These are phyloP conservation scores for Pseudorectes ferrugineus DNA, from an alignment of 2,113 vertebrate genomes.

Conservation along the genomic window DNA sequence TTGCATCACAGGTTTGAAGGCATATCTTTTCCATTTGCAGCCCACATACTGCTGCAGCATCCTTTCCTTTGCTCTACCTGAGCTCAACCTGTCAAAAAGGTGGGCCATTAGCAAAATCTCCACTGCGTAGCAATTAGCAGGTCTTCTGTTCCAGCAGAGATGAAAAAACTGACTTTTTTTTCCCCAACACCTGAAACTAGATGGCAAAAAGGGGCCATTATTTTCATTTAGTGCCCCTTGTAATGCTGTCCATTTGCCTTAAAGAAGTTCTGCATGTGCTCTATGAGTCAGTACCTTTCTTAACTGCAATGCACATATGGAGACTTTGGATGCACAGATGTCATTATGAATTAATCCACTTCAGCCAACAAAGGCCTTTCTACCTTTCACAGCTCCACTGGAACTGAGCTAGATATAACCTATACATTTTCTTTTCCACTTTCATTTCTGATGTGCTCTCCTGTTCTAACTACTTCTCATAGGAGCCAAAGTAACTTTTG, in stretches of 20 bases:
- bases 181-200: neutral
- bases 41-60: neutral
- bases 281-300: conserved; percentile 1
- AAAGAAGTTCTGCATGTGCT: neutral
- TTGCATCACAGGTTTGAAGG: neutral
- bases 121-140: neutral
- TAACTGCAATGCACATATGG: neutral
- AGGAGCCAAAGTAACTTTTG: conserved; percentile 11
- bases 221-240: neutral
- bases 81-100: neutral
- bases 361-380: conserved; percentile 30
- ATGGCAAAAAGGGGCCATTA: neutral
- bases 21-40: neutral
- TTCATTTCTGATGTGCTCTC: conserved; percentile 42
- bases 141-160: neutral
- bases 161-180: neutral
- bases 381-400: conserved; percentile 25
- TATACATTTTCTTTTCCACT: conserved; percentile 7
- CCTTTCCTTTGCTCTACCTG: neutral
- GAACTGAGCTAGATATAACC: conserved; percentile 8
- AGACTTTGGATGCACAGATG: conserved; percentile 1
- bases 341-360: neutral
- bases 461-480: neutral
- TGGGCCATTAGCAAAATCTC: neutral
- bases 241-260: neutral